Base-by-base conservation (phyloP, 2,113 vertebrate species). In the Phoenicopterus ruber region DNA sequence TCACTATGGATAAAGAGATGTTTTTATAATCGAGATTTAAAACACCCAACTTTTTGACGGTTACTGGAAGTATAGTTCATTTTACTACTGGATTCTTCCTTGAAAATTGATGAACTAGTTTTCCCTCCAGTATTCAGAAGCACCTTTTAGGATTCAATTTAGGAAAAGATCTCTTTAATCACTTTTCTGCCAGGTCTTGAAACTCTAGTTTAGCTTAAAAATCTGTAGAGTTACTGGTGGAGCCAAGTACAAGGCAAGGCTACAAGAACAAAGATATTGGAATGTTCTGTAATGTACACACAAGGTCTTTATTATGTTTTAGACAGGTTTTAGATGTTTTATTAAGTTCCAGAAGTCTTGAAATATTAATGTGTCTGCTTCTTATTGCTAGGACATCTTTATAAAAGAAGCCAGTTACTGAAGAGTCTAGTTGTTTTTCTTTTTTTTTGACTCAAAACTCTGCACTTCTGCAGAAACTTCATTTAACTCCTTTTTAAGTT, bases 401-500 rank as follows among this genome's bases (percentile, higher is more conserved):
- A 92, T 59, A 90, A 74, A 71, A 95, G 69, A 71, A 50, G 4
- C 4, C 91, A 21, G 93, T 91, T 92, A 72, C 55, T 93, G 67
- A 94, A 66, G 16, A 82, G 21, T 80, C 59, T 65, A 79, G 17
- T 16, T 67, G 29, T 47, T 65, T 73, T 28, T 2, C 73, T 25
- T 18, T 14, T 20, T 26, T 29, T 62, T 28, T 89, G 8, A 93
- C 71, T 96, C 28, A 59, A 82, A 94, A 67, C 2, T 18, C 6
- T 58, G 32, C 6, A 21, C 6, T n/a, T 95, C 50, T 54, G 54
- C 31, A 67, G 57, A 38, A 72, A 80, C 28, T 58, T 94, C 4
- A 85, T 92, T 97, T 74, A 61, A 63, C 25, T 65, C 36, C 12
- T 76, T 96, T 81, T 83, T 87, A 55, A 78, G 86, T 95, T 83